Percentiles rank a stretch among this genome's conserved stretches.
Conservation (phyloP, 2,797 vertebrate genomes). For the Danionella dracula region DNA sequence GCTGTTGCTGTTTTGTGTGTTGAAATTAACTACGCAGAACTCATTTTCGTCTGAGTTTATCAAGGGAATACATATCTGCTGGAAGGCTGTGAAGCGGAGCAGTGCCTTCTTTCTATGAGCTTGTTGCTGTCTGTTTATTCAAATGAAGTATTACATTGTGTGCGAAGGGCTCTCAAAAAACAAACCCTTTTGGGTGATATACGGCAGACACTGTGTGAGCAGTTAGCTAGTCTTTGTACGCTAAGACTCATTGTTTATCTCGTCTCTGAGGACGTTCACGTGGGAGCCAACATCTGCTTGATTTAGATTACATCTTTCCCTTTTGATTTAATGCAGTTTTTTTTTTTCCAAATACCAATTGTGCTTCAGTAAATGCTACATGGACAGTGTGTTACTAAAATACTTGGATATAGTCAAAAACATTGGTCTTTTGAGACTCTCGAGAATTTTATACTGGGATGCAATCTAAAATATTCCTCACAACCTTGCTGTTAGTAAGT, state of each 20-base stretch:
- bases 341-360: neutral
- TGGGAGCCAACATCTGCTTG: neutral
- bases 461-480: too few relatives aligned
- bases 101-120: neutral
- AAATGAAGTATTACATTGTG: slow-evolving; percentile 20
- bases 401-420: too few relatives aligned
- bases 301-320: neutral
- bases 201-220: slow-evolving; percentile 14
- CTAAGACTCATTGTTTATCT: neutral
- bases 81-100: slow-evolving; percentile 9
- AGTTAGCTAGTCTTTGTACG: slow-evolving; percentile 11
- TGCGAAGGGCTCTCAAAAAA: slow-evolving; percentile 9
- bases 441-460: too few relatives aligned
- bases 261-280: neutral
- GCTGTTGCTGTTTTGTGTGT: slow-evolving; percentile 7
- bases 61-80: slow-evolving; percentile 14
- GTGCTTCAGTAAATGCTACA: neutral
- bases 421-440: too few relatives aligned
- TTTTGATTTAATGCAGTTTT: neutral
- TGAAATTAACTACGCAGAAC: slow-evolving; percentile 9
- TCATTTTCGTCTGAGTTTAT: slow-evolving; percentile 10
- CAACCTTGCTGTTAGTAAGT: too few relatives aligned
- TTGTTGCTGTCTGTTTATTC: slow-evolving; percentile 2
- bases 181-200: neutral
- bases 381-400: too few relatives aligned